These are phyloP conservation scores for Mizuhopecten yessoensis DNA, from an alignment of 1,140 invertebrate species.

Conservation along the genomic window DNA sequence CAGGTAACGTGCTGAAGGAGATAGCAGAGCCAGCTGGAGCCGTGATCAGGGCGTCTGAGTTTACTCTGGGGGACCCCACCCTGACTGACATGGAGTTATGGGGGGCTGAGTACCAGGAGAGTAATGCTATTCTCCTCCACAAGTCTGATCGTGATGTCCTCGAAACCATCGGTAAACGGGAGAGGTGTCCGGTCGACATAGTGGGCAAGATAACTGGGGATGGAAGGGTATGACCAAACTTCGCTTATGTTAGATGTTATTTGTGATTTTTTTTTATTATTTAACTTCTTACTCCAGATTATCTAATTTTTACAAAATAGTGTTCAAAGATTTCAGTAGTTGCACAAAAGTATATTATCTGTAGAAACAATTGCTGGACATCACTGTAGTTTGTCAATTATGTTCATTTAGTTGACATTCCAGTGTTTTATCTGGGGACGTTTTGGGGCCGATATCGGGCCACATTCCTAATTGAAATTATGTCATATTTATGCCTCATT, in stretches of 20 bases:
- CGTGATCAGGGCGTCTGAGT: conserved; percentile 92
- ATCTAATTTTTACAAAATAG: too few species aligned
- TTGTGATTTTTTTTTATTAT: too few species aligned
- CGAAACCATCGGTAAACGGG: conserved; percentile 90
- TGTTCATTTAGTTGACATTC: too few species aligned
- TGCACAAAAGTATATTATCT: too few species aligned
- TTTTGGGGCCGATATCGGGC: too few species aligned
- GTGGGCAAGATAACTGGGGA: conserved; percentile 96
- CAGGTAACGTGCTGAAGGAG: conserved; percentile 98
- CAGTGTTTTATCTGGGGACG: too few species aligned
- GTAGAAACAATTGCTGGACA: too few species aligned
- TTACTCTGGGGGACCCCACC: conserved; percentile 96
- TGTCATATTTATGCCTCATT: too few species aligned
- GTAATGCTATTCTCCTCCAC: conserved; percentile 92
- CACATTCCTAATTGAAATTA: too few species aligned
- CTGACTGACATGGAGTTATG: conserved; percentile 96
- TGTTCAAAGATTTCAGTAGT: too few species aligned
- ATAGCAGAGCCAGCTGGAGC: conserved; percentile 96
- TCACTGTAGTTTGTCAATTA: too few species aligned
- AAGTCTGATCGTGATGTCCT: conserved; percentile 87
- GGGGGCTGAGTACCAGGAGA: conserved; percentile 99
- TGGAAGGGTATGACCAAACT: conserved; percentile 87
- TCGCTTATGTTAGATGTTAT: not conserved
- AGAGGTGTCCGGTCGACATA: conserved; percentile 96
- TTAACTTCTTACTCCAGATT: too few species aligned